Conservation (phyloP, 2,888 invertebrate genomes). For the Dasysyrphus tricinctus region DNA sequence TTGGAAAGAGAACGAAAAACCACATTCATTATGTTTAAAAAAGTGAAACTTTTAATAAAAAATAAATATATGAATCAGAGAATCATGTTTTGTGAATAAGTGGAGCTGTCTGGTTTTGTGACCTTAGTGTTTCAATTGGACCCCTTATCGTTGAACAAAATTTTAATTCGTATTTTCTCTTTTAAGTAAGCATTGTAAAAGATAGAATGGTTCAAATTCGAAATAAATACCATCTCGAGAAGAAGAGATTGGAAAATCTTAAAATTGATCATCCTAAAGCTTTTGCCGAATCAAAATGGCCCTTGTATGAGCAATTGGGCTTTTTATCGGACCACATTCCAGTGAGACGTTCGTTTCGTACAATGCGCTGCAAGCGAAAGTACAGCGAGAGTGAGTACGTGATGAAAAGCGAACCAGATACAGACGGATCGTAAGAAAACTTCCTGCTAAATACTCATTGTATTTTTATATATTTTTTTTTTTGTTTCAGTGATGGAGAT, state of each 20-base stretch:
- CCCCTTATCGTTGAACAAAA: background rate
- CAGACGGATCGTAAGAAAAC: constrained; percentile 61
- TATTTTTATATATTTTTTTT: background rate
- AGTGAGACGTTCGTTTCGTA: constrained; percentile 77
- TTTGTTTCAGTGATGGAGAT: constrained; percentile 44
- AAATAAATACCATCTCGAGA: constrained; percentile 80
- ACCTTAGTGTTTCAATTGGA: too few species aligned
- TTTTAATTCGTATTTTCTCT: background rate
- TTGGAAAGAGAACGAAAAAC: too few species aligned
- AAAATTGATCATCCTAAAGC: constrained; percentile 71
- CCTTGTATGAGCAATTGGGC: constrained; percentile 77
- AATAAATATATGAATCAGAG: too few species aligned
- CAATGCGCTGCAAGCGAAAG: constrained; percentile 51
- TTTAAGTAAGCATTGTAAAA: constrained; percentile 77
- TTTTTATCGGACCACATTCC: constrained; percentile 79
- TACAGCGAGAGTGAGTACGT: constrained; percentile 55
- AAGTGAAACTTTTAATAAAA: too few species aligned
- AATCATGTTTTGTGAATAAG: too few species aligned
- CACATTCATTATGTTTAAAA: too few species aligned
- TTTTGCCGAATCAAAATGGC: constrained; percentile 77
- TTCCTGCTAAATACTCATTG: constrained; percentile 31
- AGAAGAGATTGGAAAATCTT: constrained; percentile 77
- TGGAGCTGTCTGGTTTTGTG: too few species aligned
- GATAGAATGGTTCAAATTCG: constrained; percentile 79
- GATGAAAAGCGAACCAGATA: constrained; percentile 53